Evolutionary conservation across 2,113 vertebrate species (phyloP), one percentile per base, ranked within the genome.

Genomic region (Chauna torquata): DNA sequence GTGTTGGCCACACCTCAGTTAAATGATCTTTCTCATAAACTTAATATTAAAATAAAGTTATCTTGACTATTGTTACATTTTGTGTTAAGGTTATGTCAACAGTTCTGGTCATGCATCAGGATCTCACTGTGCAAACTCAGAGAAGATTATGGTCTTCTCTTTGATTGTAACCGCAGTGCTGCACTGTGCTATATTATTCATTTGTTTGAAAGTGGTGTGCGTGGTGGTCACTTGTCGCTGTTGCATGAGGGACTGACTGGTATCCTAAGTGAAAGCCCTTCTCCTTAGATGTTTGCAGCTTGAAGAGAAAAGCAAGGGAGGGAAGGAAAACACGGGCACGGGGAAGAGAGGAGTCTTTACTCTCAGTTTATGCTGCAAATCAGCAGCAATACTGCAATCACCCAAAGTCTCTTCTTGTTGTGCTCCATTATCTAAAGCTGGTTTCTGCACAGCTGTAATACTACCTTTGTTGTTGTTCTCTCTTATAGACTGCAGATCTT

Each of bases 401-500:
- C 7, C 22, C 34, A 9, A 28, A 75, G 70, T 65, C 15, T 28
- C 52, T 40, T 57, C 49, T 9, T 42, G 5, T n/a, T 36, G 34
- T 52, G 28, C 64, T 76, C 38, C 40, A 16, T 70, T 65, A 30
- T 83, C 58, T 86, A 47, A 34, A 52, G 17, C 40, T 74, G 59
- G 5, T 74, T 85, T 82, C 61, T 69, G 61, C 82, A 45, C 25
- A 79, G 47, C 38, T 91, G n/a, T 47, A 71, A 7, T 58, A 54
- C 27, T 44, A 22, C 11, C 9, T 50, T 28, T 82, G 8, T 65
- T 57, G 1, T 61, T 75, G 59, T 34, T 36, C 65, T 62, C 27
- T 72, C 62, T 82, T 79, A 8, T 85, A 99, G 98, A 94, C 98
- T 68, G 96, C 98, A 42, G 97, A 98, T 25, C 97, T 98, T 44